phyloP scores from a whole-genome alignment of 2,797 vertebrate species.

The Pangasius larnaudii region DNA sequence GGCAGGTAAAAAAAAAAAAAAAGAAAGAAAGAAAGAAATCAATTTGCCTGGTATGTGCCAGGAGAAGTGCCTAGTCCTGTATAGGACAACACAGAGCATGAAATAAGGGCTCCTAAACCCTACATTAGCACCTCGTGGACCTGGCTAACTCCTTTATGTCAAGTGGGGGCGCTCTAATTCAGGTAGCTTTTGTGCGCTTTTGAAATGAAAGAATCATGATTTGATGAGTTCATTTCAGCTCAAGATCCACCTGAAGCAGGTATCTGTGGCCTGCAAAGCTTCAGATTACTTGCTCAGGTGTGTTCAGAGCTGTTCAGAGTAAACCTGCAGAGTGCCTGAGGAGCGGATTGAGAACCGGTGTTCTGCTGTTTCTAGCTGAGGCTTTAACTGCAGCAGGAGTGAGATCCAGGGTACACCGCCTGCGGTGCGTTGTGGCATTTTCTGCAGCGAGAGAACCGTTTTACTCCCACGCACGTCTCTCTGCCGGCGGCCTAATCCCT shows the following conservation, averaged over 20 bases:
- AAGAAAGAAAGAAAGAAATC: neutral
- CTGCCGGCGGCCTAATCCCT: conserved; percentile 19
- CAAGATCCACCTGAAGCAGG: neutral
- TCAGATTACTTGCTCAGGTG: too few relatives aligned
- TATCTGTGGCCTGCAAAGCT: neutral
- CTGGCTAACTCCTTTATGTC: too few relatives aligned
- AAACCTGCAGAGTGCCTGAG: neutral
- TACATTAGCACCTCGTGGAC: too few relatives aligned
- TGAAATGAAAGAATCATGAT: neutral
- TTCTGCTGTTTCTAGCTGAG: conserved; percentile 38
- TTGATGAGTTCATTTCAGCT: neutral
- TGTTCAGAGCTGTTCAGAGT: neutral
- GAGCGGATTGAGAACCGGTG: neutral
- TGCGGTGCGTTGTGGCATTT: conserved; percentile 44
- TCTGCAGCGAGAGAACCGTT: conserved; percentile 31
- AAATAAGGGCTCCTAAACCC: neutral
- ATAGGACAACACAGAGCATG: neutral
- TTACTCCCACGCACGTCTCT: conserved; percentile 36
- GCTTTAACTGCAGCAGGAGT: neutral
- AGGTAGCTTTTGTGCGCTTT: neutral
- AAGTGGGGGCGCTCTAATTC: neutral
- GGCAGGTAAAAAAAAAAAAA: conserved; percentile 77
- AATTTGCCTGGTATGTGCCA: neutral
- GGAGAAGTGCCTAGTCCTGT: neutral
- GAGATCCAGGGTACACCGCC: conserved; percentile 25